Conservation (phyloP, 64 coral and sea anemone species). For the Montipora sp. region DNA sequence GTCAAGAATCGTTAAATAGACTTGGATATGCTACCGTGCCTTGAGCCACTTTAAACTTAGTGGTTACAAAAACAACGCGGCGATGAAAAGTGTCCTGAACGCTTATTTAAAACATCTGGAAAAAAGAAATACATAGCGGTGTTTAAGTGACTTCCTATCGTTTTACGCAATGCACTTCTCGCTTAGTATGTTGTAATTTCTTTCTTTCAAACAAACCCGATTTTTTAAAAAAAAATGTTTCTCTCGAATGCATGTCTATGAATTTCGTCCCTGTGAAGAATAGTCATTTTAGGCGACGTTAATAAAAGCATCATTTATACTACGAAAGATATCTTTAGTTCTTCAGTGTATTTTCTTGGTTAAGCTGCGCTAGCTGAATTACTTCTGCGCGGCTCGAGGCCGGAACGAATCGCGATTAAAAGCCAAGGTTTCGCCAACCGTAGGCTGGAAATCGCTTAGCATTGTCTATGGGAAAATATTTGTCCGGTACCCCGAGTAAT, state of each 20-base stretch:
- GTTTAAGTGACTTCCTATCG: background rate
- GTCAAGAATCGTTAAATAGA: conserved; percentile 10
- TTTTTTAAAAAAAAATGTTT: background rate
- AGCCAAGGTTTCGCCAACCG: too few species aligned
- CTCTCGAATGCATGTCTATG: background rate
- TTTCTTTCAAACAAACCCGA: background rate
- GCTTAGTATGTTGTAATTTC: background rate
- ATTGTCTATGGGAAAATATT: too few species aligned
- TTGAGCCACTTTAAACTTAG: too few species aligned
- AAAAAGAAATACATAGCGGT: conserved; percentile 1
- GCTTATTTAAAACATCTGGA: conserved; percentile 18
- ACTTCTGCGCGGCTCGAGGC: too few species aligned
- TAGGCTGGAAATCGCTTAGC: too few species aligned
- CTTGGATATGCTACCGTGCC: conserved; percentile 1
- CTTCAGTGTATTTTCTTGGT: too few species aligned
- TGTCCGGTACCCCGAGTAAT: too few species aligned
- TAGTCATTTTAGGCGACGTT: conserved; percentile 45
- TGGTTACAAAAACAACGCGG: background rate
- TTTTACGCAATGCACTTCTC: background rate
- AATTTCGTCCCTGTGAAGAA: conserved; percentile 17
- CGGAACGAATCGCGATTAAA: too few species aligned
- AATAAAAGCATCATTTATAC: conserved; percentile 45
- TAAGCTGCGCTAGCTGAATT: too few species aligned
- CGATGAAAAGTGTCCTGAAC: background rate
- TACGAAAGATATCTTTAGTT: background rate